Conservation (phyloP, 2,113 vertebrate species). For the Oxygymnocypris stewartii region DNA sequence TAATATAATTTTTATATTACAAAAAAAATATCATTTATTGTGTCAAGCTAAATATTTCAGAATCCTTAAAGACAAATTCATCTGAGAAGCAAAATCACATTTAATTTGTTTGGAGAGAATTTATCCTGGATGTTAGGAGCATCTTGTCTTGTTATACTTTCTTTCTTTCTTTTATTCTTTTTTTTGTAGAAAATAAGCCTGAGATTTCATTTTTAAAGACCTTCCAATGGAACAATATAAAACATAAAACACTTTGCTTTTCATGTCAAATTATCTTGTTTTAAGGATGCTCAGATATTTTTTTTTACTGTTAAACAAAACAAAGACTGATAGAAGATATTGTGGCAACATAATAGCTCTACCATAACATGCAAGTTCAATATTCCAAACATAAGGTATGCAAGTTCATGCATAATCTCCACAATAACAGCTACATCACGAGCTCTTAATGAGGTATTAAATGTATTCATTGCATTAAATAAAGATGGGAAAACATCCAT, state of each 20-base stretch:
- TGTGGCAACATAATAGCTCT: neutral
- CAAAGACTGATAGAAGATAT: neutral
- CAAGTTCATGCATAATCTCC: slow-evolving; percentile 17
- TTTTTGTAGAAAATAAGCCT: neutral
- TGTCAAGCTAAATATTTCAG: neutral
- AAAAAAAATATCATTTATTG: no score
- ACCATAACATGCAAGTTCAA: neutral
- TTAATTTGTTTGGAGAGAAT: no score
- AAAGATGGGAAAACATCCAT: slow-evolving; percentile 65
- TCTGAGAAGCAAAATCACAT: neutral
- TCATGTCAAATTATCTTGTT: neutral
- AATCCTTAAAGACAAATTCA: no score
- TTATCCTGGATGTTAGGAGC: no score
- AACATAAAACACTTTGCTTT: neutral
- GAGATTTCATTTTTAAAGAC: neutral
- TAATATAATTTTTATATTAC: no score
- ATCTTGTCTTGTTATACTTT: no score
- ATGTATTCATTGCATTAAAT: slow-evolving; percentile 44
- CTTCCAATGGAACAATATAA: neutral
- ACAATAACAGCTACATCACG: slow-evolving; percentile 33
- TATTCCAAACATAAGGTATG: slow-evolving; percentile 2
- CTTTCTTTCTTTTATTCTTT: no score
- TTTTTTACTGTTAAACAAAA: neutral
- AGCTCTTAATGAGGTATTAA: slow-evolving; percentile 48
- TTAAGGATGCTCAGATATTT: neutral